Evolutionary conservation across 2,113 vertebrate species (phyloP).

Genomic region (Athene noctua): DNA sequence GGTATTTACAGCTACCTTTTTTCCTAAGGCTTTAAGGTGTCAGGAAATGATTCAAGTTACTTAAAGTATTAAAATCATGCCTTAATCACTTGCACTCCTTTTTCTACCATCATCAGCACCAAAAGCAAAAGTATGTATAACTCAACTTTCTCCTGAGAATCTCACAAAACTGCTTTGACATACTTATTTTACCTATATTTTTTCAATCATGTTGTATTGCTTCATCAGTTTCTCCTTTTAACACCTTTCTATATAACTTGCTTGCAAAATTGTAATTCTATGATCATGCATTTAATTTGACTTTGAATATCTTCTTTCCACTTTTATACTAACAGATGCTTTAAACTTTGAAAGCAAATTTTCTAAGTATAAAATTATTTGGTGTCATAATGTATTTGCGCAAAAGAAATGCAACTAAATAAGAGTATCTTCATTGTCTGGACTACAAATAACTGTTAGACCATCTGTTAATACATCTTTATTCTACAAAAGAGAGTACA

Average conservation of each 20-base stretch:
- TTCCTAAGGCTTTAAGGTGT: neutral
- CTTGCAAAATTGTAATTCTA: neutral
- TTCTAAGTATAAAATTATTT: neutral
- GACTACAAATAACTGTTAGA: neutral
- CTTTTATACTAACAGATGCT: neutral
- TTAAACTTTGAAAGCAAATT: neutral
- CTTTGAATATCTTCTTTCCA: neutral
- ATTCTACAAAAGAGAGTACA: neutral
- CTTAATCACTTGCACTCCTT: neutral
- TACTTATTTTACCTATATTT: neutral
- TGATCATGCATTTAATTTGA: neutral
- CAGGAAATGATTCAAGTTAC: neutral
- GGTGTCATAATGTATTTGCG: neutral
- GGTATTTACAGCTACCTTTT: neutral
- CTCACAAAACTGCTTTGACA: neutral
- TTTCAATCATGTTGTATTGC: neutral
- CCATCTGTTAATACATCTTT: neutral
- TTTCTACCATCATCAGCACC: neutral
- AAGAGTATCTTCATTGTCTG: neutral
- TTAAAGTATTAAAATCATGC: neutral
- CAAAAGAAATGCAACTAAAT: neutral
- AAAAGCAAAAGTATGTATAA: neutral
- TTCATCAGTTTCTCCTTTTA: neutral
- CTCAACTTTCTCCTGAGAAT: neutral
- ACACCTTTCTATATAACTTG: neutral